phyloP scores from a whole-genome alignment of 2,888 invertebrate species.

The Eledone cirrhosa region DNA sequence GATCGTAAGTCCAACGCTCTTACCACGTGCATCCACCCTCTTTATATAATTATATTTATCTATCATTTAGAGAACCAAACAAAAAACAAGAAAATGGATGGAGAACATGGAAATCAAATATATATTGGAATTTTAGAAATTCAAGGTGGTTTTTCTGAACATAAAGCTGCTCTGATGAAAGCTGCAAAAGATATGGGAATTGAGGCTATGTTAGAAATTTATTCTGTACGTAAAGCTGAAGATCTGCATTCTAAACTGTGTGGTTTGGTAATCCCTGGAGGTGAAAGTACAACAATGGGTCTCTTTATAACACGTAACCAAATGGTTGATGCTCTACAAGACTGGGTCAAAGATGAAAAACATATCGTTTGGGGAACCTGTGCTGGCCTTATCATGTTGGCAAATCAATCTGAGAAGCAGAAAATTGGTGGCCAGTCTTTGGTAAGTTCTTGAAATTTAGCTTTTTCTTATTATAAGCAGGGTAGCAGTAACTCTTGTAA shows the following conservation, averaged over 20 bases:
- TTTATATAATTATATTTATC: too few species aligned
- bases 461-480: too few species aligned
- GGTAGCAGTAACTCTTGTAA: neutral
- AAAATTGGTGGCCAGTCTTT: conserved; percentile 55
- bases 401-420: conserved; percentile 51
- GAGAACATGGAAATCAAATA: too few species aligned
- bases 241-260: conserved; percentile 45
- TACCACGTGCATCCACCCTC: too few species aligned
- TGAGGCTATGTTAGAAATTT: conserved; percentile 38
- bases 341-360: conserved; percentile 46
- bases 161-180: conserved; percentile 47
- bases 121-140: conserved; percentile 56
- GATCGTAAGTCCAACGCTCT: too few species aligned
- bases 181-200: conserved; percentile 37
- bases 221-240: conserved; percentile 44
- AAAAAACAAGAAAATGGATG: too few species aligned
- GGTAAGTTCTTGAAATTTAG: conserved; percentile 37
- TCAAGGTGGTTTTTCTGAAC: conserved; percentile 61
- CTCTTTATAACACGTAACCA: conserved; percentile 52
- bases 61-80: too few species aligned
- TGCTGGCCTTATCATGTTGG: conserved; percentile 60
- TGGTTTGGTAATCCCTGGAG: conserved; percentile 61
- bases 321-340: conserved; percentile 47
- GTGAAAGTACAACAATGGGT: conserved; percentile 61
- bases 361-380: conserved; percentile 62